Evolutionary conservation across 1,140 invertebrate genomes (phyloP), one percentile per base, ranked within the genome.

Genomic region (Sitophilus oryzae): DNA sequence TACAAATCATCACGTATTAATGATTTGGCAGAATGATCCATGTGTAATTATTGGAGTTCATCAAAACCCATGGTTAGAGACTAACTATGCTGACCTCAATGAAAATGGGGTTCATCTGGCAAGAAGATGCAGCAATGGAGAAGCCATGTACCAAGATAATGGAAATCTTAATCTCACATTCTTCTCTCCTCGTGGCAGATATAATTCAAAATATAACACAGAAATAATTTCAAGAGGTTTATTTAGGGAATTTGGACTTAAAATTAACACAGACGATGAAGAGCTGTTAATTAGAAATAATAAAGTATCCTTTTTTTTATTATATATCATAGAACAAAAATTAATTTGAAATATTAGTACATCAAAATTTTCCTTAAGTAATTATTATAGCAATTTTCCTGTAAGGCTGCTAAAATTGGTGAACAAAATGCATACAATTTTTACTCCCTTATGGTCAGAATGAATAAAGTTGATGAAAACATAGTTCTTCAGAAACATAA

Each of bases 31-130:
- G 43, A 99, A 97, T 74, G 77, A 86, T 60, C 93, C 94, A 0
- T 89, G 90, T 69, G 89, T 99, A 42, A 94, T 98, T 0, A 88
- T 98, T 67, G 96, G 96, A 1, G 78, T 91, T 34, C 91, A 98
- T 74, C 96, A 98, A 72, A 99, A 99, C 75, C 92, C 94, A 1
- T 98, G 94, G 87, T 69, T 86, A 15, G 96, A 99, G 74, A 84
- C 87, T 1, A 90, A 96, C 69, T 70, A 91, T 0, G 34, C 58
- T 10, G 50, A 58, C 19, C 57, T 74, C 47, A 74, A 80, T 2
- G 77, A 82, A 23, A 73, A 78, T 18, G 81, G 80, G 14, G 81
- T 95, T 38, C 71, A 79, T 1, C 62, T 97, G 14, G 95, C 86
- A 0, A 78, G 96, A 44, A 78, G 95, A 15, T 91, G 93, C 65